Percentiles rank a stretch among this genome's conserved stretches.
These are phyloP conservation scores for Sicus ferrugineus DNA, from an alignment of 2,888 invertebrate genomes.

Conservation along the genomic window DNA sequence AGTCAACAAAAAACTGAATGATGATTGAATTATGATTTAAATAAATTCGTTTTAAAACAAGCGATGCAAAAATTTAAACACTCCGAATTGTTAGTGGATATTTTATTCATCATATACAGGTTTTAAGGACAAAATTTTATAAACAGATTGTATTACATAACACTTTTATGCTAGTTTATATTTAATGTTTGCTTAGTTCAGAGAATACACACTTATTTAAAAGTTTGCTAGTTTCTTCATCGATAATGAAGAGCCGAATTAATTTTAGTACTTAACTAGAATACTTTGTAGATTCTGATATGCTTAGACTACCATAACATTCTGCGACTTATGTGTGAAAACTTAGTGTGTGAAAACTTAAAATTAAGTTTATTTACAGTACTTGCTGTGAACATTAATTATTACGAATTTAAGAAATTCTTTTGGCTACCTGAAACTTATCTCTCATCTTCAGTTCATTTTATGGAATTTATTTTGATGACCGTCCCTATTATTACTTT, in stretches of 20 bases:
- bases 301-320: background rate
- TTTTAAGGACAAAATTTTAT: constrained; percentile 21
- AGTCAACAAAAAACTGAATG: background rate
- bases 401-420: too few relatives aligned
- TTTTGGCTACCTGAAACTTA: too few relatives aligned
- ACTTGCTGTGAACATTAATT: too few relatives aligned
- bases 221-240: background rate
- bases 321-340: background rate
- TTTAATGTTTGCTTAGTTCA: background rate
- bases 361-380: background rate
- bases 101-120: constrained; percentile 11
- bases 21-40: background rate
- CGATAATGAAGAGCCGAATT: background rate
- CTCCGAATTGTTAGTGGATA: background rate
- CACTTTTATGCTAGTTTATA: constrained; percentile 9
- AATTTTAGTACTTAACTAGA: background rate
- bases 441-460: too few relatives aligned
- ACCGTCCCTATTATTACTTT: too few relatives aligned
- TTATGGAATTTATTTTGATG: too few relatives aligned
- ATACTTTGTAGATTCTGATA: constrained; percentile 11
- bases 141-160: constrained; percentile 27
- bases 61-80: background rate
- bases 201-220: background rate
- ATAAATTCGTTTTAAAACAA: background rate
- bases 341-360: background rate